These are phyloP conservation scores for Turdus rufiventris DNA, from an alignment of 2,113 vertebrate species.

Conservation along the genomic window DNA sequence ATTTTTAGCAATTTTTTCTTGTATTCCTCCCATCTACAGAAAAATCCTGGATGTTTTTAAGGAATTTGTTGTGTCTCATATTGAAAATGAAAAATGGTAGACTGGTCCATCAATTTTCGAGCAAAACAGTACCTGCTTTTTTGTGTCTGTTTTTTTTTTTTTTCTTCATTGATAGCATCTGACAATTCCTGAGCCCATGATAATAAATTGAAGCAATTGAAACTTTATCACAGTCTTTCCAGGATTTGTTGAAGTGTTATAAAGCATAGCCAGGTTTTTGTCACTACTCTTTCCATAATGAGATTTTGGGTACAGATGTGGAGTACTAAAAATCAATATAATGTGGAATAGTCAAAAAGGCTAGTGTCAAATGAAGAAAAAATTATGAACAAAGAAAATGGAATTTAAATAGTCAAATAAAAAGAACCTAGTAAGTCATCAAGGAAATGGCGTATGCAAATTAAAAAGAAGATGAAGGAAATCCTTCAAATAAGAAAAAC, in stretches of 20 bases:
- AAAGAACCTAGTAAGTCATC: not conserved
- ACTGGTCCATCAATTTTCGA: not conserved
- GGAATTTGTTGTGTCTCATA: not conserved
- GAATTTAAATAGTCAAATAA: not conserved
- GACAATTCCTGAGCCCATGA: not conserved
- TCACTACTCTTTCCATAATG: not conserved
- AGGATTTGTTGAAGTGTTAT: not conserved
- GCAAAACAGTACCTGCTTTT: not conserved
- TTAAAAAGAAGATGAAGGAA: not conserved
- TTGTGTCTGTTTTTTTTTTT: not conserved
- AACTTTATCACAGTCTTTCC: not conserved
- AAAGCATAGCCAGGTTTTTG: not conserved
- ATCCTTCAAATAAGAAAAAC: not conserved
- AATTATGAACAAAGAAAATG: not conserved
- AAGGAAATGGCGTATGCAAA: not conserved
- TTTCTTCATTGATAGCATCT: not conserved
- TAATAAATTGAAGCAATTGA: not conserved
- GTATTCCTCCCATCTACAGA: not conserved
- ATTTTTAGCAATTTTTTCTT: not conserved
- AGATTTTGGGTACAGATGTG: not conserved
- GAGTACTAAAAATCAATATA: not conserved
- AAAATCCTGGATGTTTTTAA: not conserved
- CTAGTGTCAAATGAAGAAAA: not conserved
- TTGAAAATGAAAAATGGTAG: not conserved
- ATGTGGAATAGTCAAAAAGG: not conserved